These are phyloP conservation scores for Papilio xuthus DNA, from an alignment of 1,140 invertebrate genomes.

Conservation along the genomic window DNA sequence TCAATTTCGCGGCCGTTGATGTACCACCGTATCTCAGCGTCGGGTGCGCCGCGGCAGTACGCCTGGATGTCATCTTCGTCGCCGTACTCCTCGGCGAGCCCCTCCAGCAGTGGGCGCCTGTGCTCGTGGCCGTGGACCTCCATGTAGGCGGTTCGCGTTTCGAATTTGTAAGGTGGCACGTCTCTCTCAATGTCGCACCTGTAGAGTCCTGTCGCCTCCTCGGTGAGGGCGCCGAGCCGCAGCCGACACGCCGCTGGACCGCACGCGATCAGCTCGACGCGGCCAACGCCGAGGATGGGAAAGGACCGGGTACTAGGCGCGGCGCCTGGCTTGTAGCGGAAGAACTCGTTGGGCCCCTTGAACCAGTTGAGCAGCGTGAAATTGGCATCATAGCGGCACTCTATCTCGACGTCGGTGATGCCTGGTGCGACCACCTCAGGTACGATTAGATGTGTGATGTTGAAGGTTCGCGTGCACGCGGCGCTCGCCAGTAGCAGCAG, in stretches of 20 bases:
- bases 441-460: constrained; percentile 70
- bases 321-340: constrained; percentile 69
- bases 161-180: constrained; percentile 66
- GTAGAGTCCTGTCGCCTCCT: constrained; percentile 72
- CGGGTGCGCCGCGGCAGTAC: constrained; percentile 64
- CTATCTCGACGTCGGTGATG: constrained; percentile 64
- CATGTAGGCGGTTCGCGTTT: constrained; percentile 66
- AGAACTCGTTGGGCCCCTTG: constrained; percentile 71
- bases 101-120: constrained; percentile 64
- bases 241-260: constrained; percentile 67
- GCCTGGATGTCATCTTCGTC: constrained; percentile 69
- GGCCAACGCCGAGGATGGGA: constrained; percentile 68
- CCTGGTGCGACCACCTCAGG: constrained; percentile 60
- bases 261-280: constrained; percentile 63
- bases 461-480: constrained; percentile 57
- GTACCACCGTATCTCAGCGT: constrained; percentile 73
- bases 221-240: constrained; percentile 63
- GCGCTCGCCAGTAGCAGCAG: constrained; percentile 50
- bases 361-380: constrained; percentile 77
- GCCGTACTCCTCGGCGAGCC: constrained; percentile 63
- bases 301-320: constrained; percentile 70
- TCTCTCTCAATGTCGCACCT: constrained; percentile 73
- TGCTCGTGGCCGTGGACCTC: constrained; percentile 62
- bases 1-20: constrained; percentile 66
- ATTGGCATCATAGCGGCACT: constrained; percentile 74